Base-by-base conservation (phyloP, 37 sponge, comb jelly and placozoan species). In the Oopsacas minuta region DNA sequence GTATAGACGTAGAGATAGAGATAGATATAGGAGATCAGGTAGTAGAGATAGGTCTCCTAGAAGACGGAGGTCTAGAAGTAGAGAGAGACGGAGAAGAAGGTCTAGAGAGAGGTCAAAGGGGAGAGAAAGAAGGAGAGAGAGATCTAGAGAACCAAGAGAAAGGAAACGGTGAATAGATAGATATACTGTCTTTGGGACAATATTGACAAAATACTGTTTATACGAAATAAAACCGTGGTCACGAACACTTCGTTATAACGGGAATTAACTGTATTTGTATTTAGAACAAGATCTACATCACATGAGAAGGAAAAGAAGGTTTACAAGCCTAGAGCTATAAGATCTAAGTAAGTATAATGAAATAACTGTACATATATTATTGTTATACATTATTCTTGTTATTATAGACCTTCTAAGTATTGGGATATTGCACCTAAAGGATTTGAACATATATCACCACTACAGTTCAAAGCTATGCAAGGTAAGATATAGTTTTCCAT, bases 381-480 rank as follows among this genome's bases (percentile, higher is more conserved):
- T 15, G 8, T 5, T 39, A 37, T 46, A 17, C 30, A 5, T 20
- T 37, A 22, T 49, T 38, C 46, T 20, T 12, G 39, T 5, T 12
- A 20, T 61, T 46, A 22, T 52, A 92, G 92, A 86, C 85, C 88
- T 0, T 92, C 92, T 10, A 86, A 84, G 39, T 91, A 85, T 82
- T 99, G 99, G 99, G 99, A 99, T 87, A 85, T 95, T 8, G 92
- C 99, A 38, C 99, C 99, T 0, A 81, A 91, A 49, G 99, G 99
- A 22, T 99, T 95, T 92, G 99, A 99, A 38, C 95, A 95, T 82
- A 95, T 99, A 30, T 92, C 96, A 0, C 99, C 99, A n/a, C 89
- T 95, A 1, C 96, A 99, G 87, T 99, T 94, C 89, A 99, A 99
- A 82, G 99, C 95, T 1, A 89, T 99, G 89, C 99, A 99, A 92